phyloP scores from a whole-genome alignment of 2,113 vertebrate species.

The Pedetes capensis region DNA sequence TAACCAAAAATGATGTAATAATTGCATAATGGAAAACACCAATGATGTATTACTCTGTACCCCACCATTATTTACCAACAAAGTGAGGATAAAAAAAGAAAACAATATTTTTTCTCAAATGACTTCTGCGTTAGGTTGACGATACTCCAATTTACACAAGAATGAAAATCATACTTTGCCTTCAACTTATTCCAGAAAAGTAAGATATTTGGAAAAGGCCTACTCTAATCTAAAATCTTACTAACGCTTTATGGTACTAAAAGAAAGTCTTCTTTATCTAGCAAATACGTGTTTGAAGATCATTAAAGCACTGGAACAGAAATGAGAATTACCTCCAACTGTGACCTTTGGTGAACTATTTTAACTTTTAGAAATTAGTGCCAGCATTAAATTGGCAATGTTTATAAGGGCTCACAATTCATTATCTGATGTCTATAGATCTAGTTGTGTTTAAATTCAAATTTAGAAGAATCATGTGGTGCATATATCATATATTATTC shows the following conservation, averaged over 20 bases:
- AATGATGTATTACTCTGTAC: no score
- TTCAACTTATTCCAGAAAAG: not conserved
- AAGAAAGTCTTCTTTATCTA: not conserved
- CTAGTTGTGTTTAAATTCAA: not conserved
- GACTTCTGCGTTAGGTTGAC: not conserved
- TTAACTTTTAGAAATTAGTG: not conserved
- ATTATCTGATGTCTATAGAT: not conserved
- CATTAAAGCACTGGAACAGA: not conserved
- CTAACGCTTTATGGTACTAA: not conserved
- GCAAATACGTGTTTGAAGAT: not conserved
- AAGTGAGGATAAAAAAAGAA: no score
- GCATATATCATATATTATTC: not conserved
- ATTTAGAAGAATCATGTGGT: not conserved
- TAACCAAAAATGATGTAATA: no score
- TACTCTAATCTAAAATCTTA: not conserved
- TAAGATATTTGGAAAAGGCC: not conserved
- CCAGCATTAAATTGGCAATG: not conserved
- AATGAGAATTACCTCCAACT: not conserved
- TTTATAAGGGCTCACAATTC: not conserved
- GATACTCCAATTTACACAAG: not conserved
- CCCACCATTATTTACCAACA: no score
- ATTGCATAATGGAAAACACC: no score
- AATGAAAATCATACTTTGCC: not conserved
- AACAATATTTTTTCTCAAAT: not conserved
- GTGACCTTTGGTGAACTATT: not conserved